Percentiles rank a stretch among this genome's conserved stretches.
These are phyloP conservation scores for Microcebus ravelobensis DNA, from an alignment of 2,113 vertebrate species.

Conservation along the genomic window DNA sequence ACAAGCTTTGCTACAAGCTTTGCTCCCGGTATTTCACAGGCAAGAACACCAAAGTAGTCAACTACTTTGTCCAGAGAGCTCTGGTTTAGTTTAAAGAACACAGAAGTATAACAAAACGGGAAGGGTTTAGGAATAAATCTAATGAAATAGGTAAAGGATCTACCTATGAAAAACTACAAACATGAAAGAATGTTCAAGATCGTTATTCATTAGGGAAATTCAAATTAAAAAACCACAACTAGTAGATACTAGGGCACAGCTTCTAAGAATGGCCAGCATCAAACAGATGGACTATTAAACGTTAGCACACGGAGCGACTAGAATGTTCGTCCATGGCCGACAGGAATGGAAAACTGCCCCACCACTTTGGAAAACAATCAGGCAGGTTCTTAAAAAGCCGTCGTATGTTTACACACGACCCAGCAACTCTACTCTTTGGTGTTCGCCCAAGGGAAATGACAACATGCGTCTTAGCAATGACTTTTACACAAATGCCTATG, in stretches of 20 bases:
- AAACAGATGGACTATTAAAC: not conserved
- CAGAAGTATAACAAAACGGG: not conserved
- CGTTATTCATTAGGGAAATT: not conserved
- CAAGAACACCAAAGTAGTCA: not conserved
- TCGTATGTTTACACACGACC: not conserved
- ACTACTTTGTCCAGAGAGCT: not conserved
- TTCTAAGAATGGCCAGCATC: not conserved
- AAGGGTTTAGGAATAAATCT: not conserved
- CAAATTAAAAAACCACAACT: not conserved
- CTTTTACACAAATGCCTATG: not conserved
- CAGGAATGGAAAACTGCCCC: not conserved
- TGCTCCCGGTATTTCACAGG: not conserved
- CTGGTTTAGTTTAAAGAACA: not conserved
- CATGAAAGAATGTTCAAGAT: not conserved
- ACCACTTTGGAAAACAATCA: not conserved
- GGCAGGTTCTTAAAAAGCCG: not conserved
- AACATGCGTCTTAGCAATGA: not conserved
- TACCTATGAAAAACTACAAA: not conserved
- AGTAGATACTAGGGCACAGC: not conserved
- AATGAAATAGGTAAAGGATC: not conserved
- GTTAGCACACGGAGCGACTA: not conserved
- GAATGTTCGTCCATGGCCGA: not conserved
- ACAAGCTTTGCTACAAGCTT: not conserved
- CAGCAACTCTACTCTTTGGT: not conserved
- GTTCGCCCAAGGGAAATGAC: not conserved